Evolutionary conservation across 2,888 invertebrate species (phyloP).

Genomic region (Brachynemurus nebulosus): DNA sequence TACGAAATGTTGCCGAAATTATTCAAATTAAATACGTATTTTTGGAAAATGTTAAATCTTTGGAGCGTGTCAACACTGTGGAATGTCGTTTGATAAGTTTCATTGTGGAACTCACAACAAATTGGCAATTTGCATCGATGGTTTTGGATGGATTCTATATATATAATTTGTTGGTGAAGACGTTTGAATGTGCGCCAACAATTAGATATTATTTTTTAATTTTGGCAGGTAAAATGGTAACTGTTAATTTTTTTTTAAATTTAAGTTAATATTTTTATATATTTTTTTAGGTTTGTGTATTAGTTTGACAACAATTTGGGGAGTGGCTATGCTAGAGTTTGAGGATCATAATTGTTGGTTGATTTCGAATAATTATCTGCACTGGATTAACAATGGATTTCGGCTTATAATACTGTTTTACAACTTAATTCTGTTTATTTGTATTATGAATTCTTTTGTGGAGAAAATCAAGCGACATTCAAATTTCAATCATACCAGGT

Average conservation of each 20-base stretch:
- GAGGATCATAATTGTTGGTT: neutral
- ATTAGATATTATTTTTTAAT: slow-evolving; percentile 33
- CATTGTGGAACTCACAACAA: slow-evolving; percentile 38
- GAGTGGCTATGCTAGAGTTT: neutral
- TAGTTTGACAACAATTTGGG: neutral
- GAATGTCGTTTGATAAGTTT: slow-evolving; percentile 41
- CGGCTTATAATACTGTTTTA: neutral
- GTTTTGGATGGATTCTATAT: slow-evolving; percentile 49
- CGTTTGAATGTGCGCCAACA: slow-evolving; percentile 42
- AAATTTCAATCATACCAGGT: too few species aligned
- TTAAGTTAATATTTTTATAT: neutral
- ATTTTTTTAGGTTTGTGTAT: neutral
- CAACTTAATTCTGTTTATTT: neutral
- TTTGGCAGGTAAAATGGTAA: slow-evolving; percentile 30
- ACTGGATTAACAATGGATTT: neutral
- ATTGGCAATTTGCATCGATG: slow-evolving; percentile 55
- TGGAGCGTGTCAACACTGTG: neutral
- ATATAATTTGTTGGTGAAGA: slow-evolving; percentile 49
- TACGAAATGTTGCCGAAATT: slow-evolving; percentile 42
- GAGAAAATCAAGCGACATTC: neutral
- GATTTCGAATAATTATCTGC: neutral
- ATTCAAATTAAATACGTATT: slow-evolving; percentile 28
- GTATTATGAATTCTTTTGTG: neutral
- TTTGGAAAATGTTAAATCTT: neutral
- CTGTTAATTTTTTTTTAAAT: neutral